These are phyloP conservation scores for Ips typographus DNA, from an alignment of 1,140 invertebrate species.

Conservation along the genomic window DNA sequence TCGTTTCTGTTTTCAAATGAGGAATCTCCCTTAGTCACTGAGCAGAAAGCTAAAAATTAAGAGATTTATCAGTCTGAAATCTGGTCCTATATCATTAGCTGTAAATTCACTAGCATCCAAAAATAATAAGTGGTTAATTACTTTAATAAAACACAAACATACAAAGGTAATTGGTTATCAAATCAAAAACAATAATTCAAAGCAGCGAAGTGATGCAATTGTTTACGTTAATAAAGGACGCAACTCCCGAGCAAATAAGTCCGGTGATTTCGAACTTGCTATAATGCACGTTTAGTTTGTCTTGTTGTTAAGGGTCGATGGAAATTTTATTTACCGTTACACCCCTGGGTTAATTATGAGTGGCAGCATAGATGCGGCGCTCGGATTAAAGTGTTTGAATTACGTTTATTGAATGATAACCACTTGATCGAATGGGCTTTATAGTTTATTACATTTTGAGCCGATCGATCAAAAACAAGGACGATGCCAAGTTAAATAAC, in stretches of 20 bases:
- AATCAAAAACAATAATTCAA: slow-evolving; percentile 16
- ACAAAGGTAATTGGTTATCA: slow-evolving; percentile 9
- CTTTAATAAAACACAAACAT: slow-evolving; percentile 11
- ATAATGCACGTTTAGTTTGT: slow-evolving; percentile 21
- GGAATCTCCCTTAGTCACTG: neutral
- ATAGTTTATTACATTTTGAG: too few relatives aligned
- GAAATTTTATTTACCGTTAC: slow-evolving; percentile 9
- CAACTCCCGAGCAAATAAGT: slow-evolving; percentile 8
- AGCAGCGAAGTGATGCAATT: slow-evolving; percentile 15
- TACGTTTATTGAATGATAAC: too few relatives aligned
- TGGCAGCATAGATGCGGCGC: neutral
- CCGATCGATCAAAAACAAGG: too few relatives aligned
- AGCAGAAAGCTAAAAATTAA: slow-evolving; percentile 14
- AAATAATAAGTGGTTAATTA: slow-evolving; percentile 14
- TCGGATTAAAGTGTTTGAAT: too few relatives aligned
- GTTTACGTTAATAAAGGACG: slow-evolving; percentile 12
- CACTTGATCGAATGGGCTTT: too few relatives aligned
- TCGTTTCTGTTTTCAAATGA: slow-evolving; percentile 2
- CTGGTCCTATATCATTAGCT: neutral
- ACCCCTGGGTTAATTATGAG: neutral
- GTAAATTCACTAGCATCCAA: neutral
- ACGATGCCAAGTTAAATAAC: too few relatives aligned
- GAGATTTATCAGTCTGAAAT: slow-evolving; percentile 12
- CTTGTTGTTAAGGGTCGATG: slow-evolving; percentile 1
- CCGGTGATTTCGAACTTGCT: slow-evolving; percentile 15